Base-by-base conservation (phyloP, 2,888 invertebrate species). In the Dermolepida albohirtum region DNA sequence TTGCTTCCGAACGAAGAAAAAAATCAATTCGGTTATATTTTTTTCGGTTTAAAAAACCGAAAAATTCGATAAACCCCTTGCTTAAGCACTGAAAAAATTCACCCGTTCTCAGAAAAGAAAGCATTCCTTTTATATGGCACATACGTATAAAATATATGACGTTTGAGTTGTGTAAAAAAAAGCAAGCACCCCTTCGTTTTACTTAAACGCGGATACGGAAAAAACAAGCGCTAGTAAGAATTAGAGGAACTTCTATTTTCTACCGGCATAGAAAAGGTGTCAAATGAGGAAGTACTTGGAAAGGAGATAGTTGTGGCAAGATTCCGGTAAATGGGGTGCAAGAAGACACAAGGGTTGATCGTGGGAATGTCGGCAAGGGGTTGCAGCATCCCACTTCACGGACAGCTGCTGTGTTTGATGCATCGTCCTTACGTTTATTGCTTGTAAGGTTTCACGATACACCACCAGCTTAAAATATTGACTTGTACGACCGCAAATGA, bases 301-400 rank as follows among this genome's bases (percentile, higher is more conserved):
- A 14, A 75, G 75, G 71, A 80, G 80, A 81, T 80, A 80, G 76
- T 79, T 80, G 80, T 77, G 79, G 79, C 79, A 78, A 77, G 79
- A 80, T 80, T 81, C 80, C 79, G 78, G 79, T 80, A 79, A 80
- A 78, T 75, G 76, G 73, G 80, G 78, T 75, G 76, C 74, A 76
- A 70, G 73, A 73, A 75, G 75, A 76, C 69, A 77, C 78, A 79
- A 79, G 80, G 80, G 79, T 79, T 80, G 80, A 79, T 79, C 80
- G 79, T 80, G 79, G 81, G 81, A 80, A 79, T 59, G 65, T 34
- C 74, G 77, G 75, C 78, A 80, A 79, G 80, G 81, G 80, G 75
- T 74, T 72, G 67, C 72, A 72, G 70, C 72, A 72, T 70, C 70
- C 70, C 70, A 44, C 59, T 44, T 29, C 47, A 22, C 29, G 14